Base-by-base conservation (phyloP, 2,888 invertebrate species). In the Blastobasis adustella region DNA sequence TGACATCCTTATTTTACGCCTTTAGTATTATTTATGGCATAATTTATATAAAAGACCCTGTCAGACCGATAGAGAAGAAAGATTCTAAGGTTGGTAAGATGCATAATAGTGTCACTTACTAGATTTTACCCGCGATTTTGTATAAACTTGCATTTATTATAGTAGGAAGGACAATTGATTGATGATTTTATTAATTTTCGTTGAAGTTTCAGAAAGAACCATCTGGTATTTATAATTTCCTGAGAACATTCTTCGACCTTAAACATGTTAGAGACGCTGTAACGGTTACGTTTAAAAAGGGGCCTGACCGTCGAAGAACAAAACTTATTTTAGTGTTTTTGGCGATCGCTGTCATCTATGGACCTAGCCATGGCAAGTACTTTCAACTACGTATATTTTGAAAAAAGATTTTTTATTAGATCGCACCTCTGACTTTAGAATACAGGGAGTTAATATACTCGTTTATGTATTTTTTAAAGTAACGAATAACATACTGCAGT, bases 211-310 rank as follows among this genome's bases (percentile, higher is more conserved):
- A 79, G 79, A 65, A 67, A 52, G 65, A 70, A 62, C 58, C 71
- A 56, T 54, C 63, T 39, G 60, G 62, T 58, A 56, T 67, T 53
- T 56, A 70, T 53, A 65, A 66, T 56, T 83, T 77, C 59, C 62
- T 85, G 2, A 84, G 76, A 72, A 74, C 78, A 54, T 89, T 91
- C 66, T 90, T 90, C 63, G 81, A 90, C 67, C 61, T 87, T 37
- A 79, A 80, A 62, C 89, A 90, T 62, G 85, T 90, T 37, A 82
- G 74, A 54, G 86, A 90, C 48, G 89, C 90, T 1, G 64, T 90
- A 5, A 71, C 75, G 47, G 86, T 90, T 1, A 88, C 87, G 47
- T 89, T 91, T 67, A 90, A 86, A 73, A 80, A 74, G 36, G 86
- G 85, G 54, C 83, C 85, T 41, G 79, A 84, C 60, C 59, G 70